Evolutionary conservation across 2,797 vertebrate genomes (phyloP), one percentile per base, ranked within the genome.

Genomic region (Lutjanus argentimaculatus): DNA sequence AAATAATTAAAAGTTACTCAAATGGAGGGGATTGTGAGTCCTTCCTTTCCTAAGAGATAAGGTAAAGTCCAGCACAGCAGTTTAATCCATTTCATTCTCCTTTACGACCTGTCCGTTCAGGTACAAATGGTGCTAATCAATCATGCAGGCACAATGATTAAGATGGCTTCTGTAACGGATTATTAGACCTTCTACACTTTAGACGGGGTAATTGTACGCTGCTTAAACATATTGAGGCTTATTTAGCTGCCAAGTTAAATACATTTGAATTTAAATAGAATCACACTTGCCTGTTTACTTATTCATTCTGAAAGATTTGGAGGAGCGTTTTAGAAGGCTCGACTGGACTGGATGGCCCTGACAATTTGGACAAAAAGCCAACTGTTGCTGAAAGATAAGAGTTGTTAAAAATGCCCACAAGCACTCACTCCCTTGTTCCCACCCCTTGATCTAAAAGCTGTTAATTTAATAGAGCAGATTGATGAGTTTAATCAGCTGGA

Each of bases 401-500:
- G 58, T 56, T 59, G 73, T 91, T 88, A 79, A 80, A 85, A 81
- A 85, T 65, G 73, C 72, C 85, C 75, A 85, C 78, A 62, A 74
- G 84, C 85, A 17, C 59, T 75, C 7, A 7, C 16, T 74, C 70
- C 57, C 66, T 61, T 19, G 21, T 67, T 76, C 62, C 52, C 59
- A 43, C 65, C 72, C 55, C 67, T 75, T 73, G 71, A 88, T 86
- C 79, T 85, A 69, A 88, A 84, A 79, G 77, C 67, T 66, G 80
- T 71, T 88, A 72, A 93, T 92, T 86, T 85, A 90, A 88, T 89
- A 90, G 72, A 84, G 64, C 75, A 89, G 93, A 93, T 75, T 92
- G 91, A 94, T 92, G 85, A 87, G 73, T 91, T 95, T 94, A 92
- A 95, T 95, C 89, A 91, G 70, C 71, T 71, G 76, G 49, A 80